Evolutionary conservation across 2,113 vertebrate species (phyloP).

Genomic region (Oxyura jamaicensis): DNA sequence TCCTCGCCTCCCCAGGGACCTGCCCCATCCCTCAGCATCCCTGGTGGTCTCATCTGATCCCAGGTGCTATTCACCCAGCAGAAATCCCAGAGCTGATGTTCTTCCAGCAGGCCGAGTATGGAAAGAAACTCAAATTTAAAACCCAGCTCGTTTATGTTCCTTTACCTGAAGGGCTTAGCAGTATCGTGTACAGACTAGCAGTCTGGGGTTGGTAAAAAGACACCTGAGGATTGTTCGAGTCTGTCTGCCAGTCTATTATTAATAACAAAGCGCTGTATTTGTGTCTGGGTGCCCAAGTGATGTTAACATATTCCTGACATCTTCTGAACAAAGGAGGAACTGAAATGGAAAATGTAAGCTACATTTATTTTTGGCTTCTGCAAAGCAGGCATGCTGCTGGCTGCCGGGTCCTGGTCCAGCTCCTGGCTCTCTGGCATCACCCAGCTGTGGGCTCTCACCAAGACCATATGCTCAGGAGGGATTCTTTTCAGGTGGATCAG

Average conservation of each 20-base stretch:
- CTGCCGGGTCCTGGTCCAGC: neutral
- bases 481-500: too few relatives aligned
- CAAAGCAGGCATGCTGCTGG: neutral
- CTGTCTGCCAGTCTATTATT: neutral
- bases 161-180: neutral
- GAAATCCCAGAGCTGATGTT: neutral
- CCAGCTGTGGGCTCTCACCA: too few relatives aligned
- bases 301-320: neutral
- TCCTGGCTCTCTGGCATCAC: neutral
- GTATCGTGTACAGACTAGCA: neutral
- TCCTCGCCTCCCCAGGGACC: neutral
- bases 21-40: neutral
- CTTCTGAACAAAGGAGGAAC: neutral
- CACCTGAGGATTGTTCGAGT: neutral
- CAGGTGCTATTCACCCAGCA: neutral
- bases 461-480: too few relatives aligned
- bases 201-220: neutral
- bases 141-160: too few relatives aligned
- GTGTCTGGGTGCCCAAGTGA: neutral
- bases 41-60: neutral
- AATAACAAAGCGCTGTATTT: neutral
- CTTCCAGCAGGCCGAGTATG: neutral
- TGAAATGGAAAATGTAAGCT: neutral
- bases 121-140: neutral
- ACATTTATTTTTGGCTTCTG: neutral